Conservation (phyloP, 2,797 vertebrate genomes). For the Falco columbarius region DNA sequence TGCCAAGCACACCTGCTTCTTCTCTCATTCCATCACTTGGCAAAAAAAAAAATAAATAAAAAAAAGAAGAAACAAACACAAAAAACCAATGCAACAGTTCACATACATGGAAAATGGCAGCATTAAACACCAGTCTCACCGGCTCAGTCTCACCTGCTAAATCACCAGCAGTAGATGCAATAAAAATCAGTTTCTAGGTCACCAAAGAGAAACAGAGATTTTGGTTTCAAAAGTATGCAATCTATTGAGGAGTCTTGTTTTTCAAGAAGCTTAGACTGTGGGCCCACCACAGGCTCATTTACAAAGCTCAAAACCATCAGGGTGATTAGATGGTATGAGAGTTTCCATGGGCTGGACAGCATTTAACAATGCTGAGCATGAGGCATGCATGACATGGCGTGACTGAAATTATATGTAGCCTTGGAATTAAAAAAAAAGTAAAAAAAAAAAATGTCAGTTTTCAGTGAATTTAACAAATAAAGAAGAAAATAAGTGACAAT, state of each 20-base stretch:
- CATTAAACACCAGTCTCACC: not conserved
- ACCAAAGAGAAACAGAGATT: not conserved
- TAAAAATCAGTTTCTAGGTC: not conserved
- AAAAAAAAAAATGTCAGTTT: not conserved
- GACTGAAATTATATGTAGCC: not conserved
- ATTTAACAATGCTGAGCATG: not conserved
- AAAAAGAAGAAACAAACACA: not conserved
- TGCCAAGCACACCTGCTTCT: not conserved
- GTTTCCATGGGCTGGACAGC: too few relatives aligned
- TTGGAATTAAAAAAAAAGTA: not conserved
- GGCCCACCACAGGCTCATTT: not conserved
- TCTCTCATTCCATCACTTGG: not conserved
- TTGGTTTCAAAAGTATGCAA: not conserved
- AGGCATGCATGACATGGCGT: fast-evolving
- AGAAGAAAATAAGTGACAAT: not conserved
- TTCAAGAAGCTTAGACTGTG: not conserved
- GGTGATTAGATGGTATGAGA: not conserved
- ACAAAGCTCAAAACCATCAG: not conserved
- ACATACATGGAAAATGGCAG: not conserved
- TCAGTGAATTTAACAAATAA: not conserved
- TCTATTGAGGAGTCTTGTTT: not conserved
- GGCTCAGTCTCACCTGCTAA: not conserved
- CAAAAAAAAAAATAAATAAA: not conserved
- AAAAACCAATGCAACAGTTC: not conserved
- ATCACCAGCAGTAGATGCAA: not conserved